A percentile compares a stretch with the other conserved stretches of the same genome.
phyloP scores from a whole-genome alignment of 2,113 vertebrate species.

The Camelus bactrianus region DNA sequence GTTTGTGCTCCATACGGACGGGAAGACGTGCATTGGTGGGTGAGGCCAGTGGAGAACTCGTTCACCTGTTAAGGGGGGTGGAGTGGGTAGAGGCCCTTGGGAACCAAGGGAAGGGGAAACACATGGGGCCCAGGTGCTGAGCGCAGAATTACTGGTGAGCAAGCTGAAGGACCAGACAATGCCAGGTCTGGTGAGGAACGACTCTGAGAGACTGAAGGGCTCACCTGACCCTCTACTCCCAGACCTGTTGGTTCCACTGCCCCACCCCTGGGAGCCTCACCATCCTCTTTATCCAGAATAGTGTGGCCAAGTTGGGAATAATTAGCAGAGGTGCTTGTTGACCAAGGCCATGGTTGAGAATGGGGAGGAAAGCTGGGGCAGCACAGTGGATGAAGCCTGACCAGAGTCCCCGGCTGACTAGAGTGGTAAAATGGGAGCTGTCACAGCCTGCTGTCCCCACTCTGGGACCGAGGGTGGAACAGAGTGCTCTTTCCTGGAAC shows the following conservation, averaged over 20 bases:
- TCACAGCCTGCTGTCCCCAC: background rate
- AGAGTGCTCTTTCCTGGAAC: background rate
- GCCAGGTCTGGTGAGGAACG: background rate
- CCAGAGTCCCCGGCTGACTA: background rate
- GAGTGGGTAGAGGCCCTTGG: background rate
- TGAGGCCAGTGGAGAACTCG: constrained; percentile 59
- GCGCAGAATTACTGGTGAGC: background rate
- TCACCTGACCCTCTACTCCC: background rate
- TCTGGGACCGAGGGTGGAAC: background rate
- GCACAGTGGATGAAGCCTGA: background rate
- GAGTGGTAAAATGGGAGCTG: background rate
- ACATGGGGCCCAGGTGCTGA: background rate
- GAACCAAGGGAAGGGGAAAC: background rate
- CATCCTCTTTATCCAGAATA: background rate
- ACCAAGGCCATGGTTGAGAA: constrained; percentile 12
- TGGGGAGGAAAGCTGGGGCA: background rate
- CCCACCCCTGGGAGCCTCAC: rapidly evolving
- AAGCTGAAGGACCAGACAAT: background rate
- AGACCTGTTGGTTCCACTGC: background rate
- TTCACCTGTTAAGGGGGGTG: background rate
- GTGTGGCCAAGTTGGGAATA: background rate
- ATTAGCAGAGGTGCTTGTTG: background rate
- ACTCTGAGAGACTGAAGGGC: background rate
- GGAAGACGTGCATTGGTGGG: constrained; percentile 99
- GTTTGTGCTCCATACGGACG: constrained; percentile 95